Percentiles rank a stretch among this genome's conserved stretches.
Evolutionary conservation across 1,140 invertebrate genomes (phyloP).

Genomic region (Bradysia coprophila): DNA sequence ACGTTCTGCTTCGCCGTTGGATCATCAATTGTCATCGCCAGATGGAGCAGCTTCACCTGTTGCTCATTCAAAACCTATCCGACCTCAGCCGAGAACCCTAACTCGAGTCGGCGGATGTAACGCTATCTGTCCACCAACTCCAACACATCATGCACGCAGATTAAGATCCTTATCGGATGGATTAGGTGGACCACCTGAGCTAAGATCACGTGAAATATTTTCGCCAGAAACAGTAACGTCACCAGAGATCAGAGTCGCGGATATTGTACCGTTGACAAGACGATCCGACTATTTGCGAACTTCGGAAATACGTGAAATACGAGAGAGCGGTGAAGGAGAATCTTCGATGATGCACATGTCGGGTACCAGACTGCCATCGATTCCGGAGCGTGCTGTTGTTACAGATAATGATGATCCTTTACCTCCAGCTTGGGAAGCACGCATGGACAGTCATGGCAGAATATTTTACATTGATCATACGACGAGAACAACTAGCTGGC

Average conservation of each 20-base stretch:
- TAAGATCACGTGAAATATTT: conserved; percentile 10
- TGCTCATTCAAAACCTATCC: conserved; percentile 14
- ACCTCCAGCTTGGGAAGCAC: conserved; percentile 81
- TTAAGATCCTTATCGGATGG: conserved; percentile 21
- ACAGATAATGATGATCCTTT: conserved; percentile 53
- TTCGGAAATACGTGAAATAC: conserved; percentile 28
- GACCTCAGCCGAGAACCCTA: conserved; percentile 34
- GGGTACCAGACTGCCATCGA: conserved; percentile 61
- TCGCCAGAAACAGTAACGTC: conserved; percentile 16
- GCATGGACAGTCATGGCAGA: conserved; percentile 79
- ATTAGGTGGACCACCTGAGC: not conserved
- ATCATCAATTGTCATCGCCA: conserved; percentile 11
- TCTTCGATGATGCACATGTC: conserved; percentile 49
- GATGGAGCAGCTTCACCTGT: conserved; percentile 3
- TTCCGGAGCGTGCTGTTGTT: conserved; percentile 45
- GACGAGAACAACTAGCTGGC: conserved; percentile 85
- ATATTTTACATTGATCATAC: conserved; percentile 88
- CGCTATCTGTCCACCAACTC: conserved; percentile 54
- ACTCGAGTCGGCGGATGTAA: conserved; percentile 27
- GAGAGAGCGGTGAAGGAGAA: conserved; percentile 18
- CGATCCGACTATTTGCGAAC: conserved; percentile 16
- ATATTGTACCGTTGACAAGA: conserved; percentile 14
- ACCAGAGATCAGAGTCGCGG: conserved; percentile 18
- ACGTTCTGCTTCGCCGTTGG: conserved; percentile 19
- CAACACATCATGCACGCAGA: conserved; percentile 57